phyloP scores from a whole-genome alignment of 2,113 vertebrate species.

The Macaca nemestrina region DNA sequence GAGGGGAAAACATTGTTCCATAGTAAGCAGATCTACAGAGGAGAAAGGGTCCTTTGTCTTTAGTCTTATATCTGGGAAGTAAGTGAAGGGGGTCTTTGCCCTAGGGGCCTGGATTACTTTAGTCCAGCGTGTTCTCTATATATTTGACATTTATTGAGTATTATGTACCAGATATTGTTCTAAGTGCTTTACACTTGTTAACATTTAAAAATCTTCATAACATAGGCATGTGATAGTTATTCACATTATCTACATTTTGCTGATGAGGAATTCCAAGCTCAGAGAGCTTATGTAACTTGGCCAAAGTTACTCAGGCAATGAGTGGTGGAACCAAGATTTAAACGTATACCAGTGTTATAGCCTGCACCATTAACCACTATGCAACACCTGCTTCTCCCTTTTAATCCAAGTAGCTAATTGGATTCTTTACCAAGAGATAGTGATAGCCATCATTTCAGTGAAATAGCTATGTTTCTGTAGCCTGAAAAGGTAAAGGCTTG shows the following conservation, averaged over 20 bases:
- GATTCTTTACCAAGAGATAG: not conserved
- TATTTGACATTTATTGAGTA: not conserved
- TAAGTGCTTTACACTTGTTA: not conserved
- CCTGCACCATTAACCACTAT: not conserved
- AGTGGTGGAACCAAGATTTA: not conserved
- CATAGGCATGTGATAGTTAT: not conserved
- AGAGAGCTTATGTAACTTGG: not conserved
- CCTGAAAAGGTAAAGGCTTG: not conserved
- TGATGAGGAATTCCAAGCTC: not conserved
- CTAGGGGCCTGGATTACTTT: not conserved
- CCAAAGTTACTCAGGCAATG: not conserved
- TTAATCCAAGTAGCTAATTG: not conserved
- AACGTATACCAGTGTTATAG: not conserved
- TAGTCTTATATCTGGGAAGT: not conserved
- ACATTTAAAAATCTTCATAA: slow-evolving; percentile 1
- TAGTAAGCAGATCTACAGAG: not conserved
- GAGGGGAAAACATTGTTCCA: not conserved
- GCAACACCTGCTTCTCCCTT: not conserved
- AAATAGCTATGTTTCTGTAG: not conserved
- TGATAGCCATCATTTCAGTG: not conserved
- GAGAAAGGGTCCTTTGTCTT: not conserved
- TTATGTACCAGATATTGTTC: not conserved
- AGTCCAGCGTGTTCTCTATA: not conserved
- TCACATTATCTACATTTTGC: not conserved
- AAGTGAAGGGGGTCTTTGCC: not conserved